These are phyloP conservation scores for Marisa cornuarietis DNA, from an alignment of 1,140 invertebrate species.

Conservation along the genomic window DNA sequence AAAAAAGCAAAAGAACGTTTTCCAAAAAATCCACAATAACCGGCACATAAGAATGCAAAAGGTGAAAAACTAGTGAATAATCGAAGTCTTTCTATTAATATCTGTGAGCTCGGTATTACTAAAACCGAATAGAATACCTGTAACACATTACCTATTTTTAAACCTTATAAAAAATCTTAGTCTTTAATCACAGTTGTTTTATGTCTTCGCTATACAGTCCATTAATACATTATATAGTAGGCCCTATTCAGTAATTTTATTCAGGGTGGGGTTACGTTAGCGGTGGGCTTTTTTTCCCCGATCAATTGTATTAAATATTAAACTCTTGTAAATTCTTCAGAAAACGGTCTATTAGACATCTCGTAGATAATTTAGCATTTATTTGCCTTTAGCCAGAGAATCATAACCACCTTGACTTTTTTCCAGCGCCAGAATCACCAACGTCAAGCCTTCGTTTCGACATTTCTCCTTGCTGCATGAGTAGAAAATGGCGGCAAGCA, in stretches of 20 bases:
- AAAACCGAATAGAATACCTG: neutral
- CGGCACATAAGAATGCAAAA: too few relatives aligned
- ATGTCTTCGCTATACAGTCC: too few relatives aligned
- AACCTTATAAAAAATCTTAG: too few relatives aligned
- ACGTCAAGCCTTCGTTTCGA: constrained; percentile 42
- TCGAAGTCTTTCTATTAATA: constrained; percentile 32
- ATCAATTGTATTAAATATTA: neutral
- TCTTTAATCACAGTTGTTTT: too few relatives aligned
- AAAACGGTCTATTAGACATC: neutral
- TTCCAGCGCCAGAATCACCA: constrained; percentile 37
- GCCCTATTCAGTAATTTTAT: neutral
- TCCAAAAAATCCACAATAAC: too few relatives aligned
- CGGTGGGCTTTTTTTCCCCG: neutral
- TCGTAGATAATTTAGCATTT: neutral
- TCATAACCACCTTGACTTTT: constrained; percentile 39
- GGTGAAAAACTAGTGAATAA: neutral
- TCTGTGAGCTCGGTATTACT: constrained; percentile 25
- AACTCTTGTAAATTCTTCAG: neutral
- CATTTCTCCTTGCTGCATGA: constrained; percentile 23
- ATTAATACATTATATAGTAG: too few relatives aligned
- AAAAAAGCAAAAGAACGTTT: too few relatives aligned
- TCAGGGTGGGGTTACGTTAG: neutral
- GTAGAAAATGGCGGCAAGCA: constrained; percentile 7
- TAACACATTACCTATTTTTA: too few relatives aligned
- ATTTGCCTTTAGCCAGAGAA: neutral